phyloP scores from a whole-genome alignment of 2,888 invertebrate species.

The Eupithecia inturbata region DNA sequence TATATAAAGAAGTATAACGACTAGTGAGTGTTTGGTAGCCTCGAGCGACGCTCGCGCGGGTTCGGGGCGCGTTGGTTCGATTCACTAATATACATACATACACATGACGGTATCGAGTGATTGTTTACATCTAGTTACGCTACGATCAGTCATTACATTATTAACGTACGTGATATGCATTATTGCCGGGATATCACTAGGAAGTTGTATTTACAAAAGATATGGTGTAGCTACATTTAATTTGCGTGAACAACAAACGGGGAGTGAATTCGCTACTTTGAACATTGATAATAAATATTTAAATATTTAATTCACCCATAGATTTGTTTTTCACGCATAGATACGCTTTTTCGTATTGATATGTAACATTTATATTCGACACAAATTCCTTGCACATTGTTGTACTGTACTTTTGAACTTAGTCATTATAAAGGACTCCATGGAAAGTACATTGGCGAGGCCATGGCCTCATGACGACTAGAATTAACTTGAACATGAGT shows the following conservation, averaged over 20 bases:
- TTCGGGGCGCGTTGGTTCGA: slow-evolving; percentile 53
- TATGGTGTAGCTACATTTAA: slow-evolving; percentile 56
- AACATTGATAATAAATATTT: slow-evolving; percentile 20
- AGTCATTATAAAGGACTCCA: slow-evolving; percentile 45
- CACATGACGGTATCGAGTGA: slow-evolving; percentile 40
- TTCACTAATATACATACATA: slow-evolving; percentile 59
- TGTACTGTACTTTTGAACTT: slow-evolving; percentile 42
- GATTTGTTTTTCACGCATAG: slow-evolving; percentile 47
- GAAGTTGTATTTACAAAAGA: slow-evolving; percentile 65
- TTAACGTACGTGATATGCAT: slow-evolving; percentile 76
- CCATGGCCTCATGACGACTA: slow-evolving; percentile 40
- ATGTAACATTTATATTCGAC: slow-evolving; percentile 47
- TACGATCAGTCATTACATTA: slow-evolving; percentile 66
- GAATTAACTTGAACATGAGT: slow-evolving; percentile 40
- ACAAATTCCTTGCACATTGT: slow-evolving; percentile 45
- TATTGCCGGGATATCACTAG: slow-evolving; percentile 80
- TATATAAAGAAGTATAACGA: slow-evolving; percentile 60
- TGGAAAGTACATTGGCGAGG: slow-evolving; percentile 40
- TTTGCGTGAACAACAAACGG: slow-evolving; percentile 50
- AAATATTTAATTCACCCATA: slow-evolving; percentile 32
- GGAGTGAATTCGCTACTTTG: slow-evolving; percentile 43
- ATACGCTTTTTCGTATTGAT: slow-evolving; percentile 47
- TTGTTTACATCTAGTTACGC: slow-evolving; percentile 44
- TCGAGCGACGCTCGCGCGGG: slow-evolving; percentile 43
- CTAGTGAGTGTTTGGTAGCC: slow-evolving; percentile 61